Conservation (phyloP, 2,113 vertebrate species). For the Bungarus multicinctus region DNA sequence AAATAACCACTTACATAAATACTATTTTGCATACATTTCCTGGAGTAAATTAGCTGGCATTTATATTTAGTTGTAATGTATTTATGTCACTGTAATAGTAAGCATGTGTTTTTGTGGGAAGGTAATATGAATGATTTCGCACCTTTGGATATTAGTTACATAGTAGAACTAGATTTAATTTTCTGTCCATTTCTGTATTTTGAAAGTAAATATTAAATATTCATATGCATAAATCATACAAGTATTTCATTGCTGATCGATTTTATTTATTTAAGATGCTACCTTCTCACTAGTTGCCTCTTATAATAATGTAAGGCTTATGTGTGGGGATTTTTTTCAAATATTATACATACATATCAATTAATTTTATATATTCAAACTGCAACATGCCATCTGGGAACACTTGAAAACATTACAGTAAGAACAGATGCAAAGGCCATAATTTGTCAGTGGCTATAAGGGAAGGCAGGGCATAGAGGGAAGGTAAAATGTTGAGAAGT, state of each 20-base stretch:
- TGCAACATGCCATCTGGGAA: background rate
- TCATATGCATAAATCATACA: background rate
- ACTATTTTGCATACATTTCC: background rate
- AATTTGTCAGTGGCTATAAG: background rate
- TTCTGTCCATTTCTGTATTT: background rate
- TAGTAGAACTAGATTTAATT: background rate
- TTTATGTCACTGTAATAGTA: background rate
- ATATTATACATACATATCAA: background rate
- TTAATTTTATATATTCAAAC: background rate
- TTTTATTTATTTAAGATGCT: background rate
- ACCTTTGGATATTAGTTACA: background rate
- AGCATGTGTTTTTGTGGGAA: background rate
- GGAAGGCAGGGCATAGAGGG: background rate
- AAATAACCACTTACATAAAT: background rate
- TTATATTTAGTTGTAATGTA: background rate
- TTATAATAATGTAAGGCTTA: background rate
- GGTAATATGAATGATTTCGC: background rate
- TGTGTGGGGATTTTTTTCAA: background rate
- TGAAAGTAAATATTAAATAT: background rate
- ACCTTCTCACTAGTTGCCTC: background rate
- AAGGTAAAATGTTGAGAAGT: background rate
- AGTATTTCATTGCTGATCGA: background rate
- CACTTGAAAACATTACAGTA: background rate
- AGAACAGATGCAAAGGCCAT: background rate
- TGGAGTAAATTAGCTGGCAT: background rate